Evolutionary conservation across 2,888 invertebrate species (phyloP).

Genomic region (Heteromyza rotundicornis): DNA sequence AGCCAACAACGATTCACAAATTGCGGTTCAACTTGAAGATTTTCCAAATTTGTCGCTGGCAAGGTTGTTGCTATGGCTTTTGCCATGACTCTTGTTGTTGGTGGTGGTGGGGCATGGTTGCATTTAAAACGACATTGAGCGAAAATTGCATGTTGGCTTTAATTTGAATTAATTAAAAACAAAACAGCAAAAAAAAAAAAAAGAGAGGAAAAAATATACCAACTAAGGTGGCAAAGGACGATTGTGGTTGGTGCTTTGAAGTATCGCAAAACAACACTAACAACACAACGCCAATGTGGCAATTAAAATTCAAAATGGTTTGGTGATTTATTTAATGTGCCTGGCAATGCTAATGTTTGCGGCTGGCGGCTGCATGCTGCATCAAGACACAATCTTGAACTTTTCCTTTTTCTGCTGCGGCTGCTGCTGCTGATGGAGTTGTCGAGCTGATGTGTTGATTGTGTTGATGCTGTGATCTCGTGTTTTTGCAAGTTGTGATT

Average conservation of each 20-base stretch:
- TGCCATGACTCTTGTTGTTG: not conserved
- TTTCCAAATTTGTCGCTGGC: constrained; percentile 27
- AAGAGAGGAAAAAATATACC: not conserved
- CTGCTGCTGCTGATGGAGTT: not conserved
- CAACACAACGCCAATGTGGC: too few species aligned
- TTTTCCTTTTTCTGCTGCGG: not conserved
- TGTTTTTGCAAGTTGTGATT: too few species aligned
- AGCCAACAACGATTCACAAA: not conserved
- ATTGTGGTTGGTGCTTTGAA: too few species aligned
- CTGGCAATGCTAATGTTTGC: not conserved
- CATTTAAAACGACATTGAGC: constrained; percentile 19
- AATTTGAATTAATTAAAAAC: not conserved
- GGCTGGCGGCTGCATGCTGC: not conserved
- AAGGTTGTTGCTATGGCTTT: constrained; percentile 18
- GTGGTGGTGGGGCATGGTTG: constrained; percentile 4
- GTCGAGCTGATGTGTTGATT: not conserved
- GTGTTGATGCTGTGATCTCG: not conserved
- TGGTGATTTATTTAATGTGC: constrained; percentile 3
- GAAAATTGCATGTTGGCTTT: constrained; percentile 4
- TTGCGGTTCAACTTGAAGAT: constrained; percentile 14
- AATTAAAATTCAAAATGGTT: not conserved
- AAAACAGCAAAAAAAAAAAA: too few species aligned
- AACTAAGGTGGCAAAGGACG: not conserved
- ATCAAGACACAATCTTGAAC: not conserved
- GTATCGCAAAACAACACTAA: too few species aligned